phyloP scores from a whole-genome alignment of 2,888 invertebrate genomes.

The Epinotia ramella region DNA sequence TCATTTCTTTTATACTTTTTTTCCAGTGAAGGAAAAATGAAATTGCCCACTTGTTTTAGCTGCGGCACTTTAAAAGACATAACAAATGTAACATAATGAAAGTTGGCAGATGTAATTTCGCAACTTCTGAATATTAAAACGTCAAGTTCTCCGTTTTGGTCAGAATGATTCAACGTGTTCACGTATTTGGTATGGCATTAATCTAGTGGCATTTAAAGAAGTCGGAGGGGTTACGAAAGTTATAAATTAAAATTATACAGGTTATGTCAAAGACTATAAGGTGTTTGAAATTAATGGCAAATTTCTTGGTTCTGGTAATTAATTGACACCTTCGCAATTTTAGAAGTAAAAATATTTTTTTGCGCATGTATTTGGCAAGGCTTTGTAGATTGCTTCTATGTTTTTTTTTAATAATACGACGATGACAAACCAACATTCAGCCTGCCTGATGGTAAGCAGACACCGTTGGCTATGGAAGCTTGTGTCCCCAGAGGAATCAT shows the following conservation, averaged over 20 bases:
- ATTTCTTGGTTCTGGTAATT: no score
- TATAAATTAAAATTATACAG: constrained; percentile 1
- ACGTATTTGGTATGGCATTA: constrained; percentile 19
- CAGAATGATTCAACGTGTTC: constrained; percentile 4
- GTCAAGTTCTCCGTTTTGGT: constrained; percentile 24
- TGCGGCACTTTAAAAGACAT: not conserved
- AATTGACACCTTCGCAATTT: no score
- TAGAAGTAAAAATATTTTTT: no score
- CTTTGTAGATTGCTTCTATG: no score
- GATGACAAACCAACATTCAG: no score
- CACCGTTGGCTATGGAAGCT: no score
- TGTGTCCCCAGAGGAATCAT: no score
- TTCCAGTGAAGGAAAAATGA: not conserved
- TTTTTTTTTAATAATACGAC: no score
- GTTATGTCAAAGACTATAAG: not conserved
- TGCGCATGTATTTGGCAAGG: no score
- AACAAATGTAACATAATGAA: not conserved
- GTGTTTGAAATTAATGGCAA: not conserved
- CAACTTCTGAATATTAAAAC: constrained; percentile 18
- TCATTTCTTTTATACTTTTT: no score
- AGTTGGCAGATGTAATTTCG: not conserved
- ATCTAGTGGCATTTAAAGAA: constrained; percentile 33
- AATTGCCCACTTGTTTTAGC: not conserved
- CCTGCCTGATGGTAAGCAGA: no score
- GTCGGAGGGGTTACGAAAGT: constrained; percentile 12